A percentile compares a stretch with the other conserved stretches of the same genome.
phyloP scores from a whole-genome alignment of 64 coral and sea anemone species.

The Astreopora myriophthalma region DNA sequence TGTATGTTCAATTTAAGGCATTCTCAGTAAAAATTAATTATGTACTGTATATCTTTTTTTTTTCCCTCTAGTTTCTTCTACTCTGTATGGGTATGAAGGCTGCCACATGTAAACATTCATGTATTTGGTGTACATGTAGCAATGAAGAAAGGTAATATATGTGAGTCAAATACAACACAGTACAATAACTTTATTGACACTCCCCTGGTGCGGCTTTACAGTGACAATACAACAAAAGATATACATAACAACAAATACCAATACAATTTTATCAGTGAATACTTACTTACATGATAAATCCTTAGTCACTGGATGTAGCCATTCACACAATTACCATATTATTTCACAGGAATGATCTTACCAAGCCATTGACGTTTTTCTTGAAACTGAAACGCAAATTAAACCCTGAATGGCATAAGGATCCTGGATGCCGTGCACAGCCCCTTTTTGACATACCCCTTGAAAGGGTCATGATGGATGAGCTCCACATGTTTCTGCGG shows the following conservation, averaged over 20 bases:
- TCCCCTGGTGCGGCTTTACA: too few species aligned
- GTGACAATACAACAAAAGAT: too few species aligned
- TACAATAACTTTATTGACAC: too few species aligned
- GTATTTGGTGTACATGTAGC: constrained; percentile 48
- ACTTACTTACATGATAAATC: too few species aligned
- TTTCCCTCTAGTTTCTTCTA: constrained; percentile 33
- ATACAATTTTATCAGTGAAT: too few species aligned
- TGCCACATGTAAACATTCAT: constrained; percentile 42
- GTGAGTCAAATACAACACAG: too few species aligned
- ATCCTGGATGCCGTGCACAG: constrained; percentile 24
- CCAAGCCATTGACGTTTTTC: not conserved
- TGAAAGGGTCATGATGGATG: constrained; percentile 2
- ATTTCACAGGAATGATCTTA: not conserved
- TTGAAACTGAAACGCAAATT: not conserved
- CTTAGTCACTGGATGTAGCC: too few species aligned
- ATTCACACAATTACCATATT: too few species aligned
- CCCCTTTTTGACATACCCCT: constrained; percentile 43
- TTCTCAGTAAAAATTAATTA: not conserved
- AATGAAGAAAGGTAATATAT: constrained; percentile 24
- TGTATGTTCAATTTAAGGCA: too few species aligned
- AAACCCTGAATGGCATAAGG: constrained; percentile 11
- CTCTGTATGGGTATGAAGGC: constrained; percentile 45
- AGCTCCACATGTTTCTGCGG: not conserved
- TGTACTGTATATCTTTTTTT: not conserved
- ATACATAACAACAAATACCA: too few species aligned